These are phyloP conservation scores for Cryptus armator DNA, from an alignment of 2,888 invertebrate genomes.

Conservation along the genomic window DNA sequence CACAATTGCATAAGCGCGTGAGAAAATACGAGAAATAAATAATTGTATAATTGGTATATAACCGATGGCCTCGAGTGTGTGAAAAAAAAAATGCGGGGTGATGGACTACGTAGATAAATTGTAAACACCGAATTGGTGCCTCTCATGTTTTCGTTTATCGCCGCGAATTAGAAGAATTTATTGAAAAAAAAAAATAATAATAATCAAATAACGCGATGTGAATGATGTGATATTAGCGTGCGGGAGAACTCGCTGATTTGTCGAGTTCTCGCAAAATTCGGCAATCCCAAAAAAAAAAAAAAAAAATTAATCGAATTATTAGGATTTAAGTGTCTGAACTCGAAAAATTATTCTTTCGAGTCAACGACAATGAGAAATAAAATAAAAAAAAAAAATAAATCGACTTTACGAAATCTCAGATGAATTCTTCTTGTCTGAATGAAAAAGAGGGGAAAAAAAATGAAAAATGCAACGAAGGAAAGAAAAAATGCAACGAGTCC, in stretches of 20 bases:
- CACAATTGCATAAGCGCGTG: not conserved
- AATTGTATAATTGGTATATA: slow-evolving; percentile 20
- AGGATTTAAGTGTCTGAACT: slow-evolving; percentile 5
- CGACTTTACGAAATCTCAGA: slow-evolving; percentile 13
- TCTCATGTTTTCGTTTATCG: not conserved
- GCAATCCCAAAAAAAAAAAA: not conserved
- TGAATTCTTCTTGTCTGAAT: slow-evolving; percentile 52
- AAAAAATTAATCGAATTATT: slow-evolving; percentile 11
- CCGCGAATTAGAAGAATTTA: not conserved
- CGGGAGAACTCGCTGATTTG: not conserved
- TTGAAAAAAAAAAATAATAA: slow-evolving; percentile 12
- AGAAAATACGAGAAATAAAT: not conserved
- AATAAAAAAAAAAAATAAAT: slow-evolving; percentile 27
- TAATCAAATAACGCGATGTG: not conserved
- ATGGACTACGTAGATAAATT: slow-evolving; percentile 33
- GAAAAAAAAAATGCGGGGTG: slow-evolving; percentile 23
- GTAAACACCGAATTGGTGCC: not conserved
- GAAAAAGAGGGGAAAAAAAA: slow-evolving; percentile 4
- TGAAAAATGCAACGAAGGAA: slow-evolving; percentile 49
- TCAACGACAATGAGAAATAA: not conserved
- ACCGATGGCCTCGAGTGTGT: slow-evolving; percentile 11
- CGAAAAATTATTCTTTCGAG: not conserved
- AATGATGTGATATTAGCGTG: not conserved
- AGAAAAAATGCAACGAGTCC: slow-evolving; percentile 76
- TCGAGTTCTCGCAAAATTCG: not conserved